Evolutionary conservation across 1,140 invertebrate genomes (phyloP), one percentile per base, ranked within the genome.

Genomic region (Drosophila pectinifera): DNA sequence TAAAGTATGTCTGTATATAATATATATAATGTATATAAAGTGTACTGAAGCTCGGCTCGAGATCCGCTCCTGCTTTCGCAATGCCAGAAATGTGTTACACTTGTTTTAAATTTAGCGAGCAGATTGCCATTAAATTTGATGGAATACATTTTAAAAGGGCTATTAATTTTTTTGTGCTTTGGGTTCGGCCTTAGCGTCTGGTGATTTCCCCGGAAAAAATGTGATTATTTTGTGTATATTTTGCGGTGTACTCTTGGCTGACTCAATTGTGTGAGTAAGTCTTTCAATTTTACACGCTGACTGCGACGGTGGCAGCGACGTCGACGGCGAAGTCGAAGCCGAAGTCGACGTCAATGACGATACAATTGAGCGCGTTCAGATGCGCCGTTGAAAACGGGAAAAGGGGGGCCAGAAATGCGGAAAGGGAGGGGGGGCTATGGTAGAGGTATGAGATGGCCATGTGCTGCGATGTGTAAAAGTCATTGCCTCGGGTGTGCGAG

Each of bases 381-480:
- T 81, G 79, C 63, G 70, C 72, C 80, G 79, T 43, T 49, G 51
- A 34, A 39, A 14, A 31, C 31, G 28, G 55, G n/a, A 36, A 28
- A 43, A 24, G 34, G 28, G 31, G 54, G 38, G 31, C 38, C 34
- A 18, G 49, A 20, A 51, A 26, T 16, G 28, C n/a, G 56, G 14
- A 22, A 28, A 41, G 54, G 28, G 46, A 46, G 41, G 48, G 48
- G 58, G 41, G 24, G 67, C 8, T n/a, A 2, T 34, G 45, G 18
- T 10, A 53, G 56, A 64, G 73, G 69, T 75, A 65, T 41, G 57
- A 75, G 62, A 69, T 77, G 72, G 78, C 78, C 83, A 86, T 83
- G 80, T 83, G 80, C 75, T 84, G 78, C 82, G 83, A 86, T 88
- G 82, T 86, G 82, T 88, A 86, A 86, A 88, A 86, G 82, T 86